Evolutionary conservation across 2,888 invertebrate genomes (phyloP).

Genomic region (Atrina japonica): DNA sequence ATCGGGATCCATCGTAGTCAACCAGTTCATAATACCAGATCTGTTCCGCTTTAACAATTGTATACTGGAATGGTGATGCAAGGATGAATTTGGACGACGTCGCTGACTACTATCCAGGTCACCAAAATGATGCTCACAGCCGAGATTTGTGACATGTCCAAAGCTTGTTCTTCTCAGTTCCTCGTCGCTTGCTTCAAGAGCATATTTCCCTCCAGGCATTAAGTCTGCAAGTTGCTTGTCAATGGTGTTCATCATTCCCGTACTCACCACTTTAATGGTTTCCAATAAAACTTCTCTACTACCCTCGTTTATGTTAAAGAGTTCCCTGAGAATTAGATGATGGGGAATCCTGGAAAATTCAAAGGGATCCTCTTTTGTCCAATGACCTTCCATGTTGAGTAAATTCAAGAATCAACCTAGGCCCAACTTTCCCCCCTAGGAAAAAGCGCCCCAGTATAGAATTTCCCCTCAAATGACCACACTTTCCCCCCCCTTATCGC

Average conservation of each 20-base stretch:
- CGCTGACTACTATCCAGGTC: no score
- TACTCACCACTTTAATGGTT: constrained; percentile 8
- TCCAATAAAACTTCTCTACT: constrained; percentile 15
- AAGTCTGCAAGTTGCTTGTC: constrained; percentile 50
- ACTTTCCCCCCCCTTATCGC: no score
- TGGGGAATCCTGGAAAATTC: constrained; percentile 3
- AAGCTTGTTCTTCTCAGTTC: constrained; percentile 37
- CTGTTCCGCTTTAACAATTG: constrained; percentile 52
- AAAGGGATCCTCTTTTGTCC: no score
- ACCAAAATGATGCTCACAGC: no score
- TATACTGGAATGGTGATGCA: constrained; percentile 51
- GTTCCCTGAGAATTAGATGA: background rate
- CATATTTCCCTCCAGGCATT: constrained; percentile 40
- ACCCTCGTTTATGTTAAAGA: background rate
- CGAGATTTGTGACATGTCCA: constrained; percentile 46
- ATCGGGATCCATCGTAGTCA: constrained; percentile 33
- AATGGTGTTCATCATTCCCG: constrained; percentile 31
- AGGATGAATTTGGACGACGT: constrained; percentile 46
- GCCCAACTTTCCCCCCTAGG: no score
- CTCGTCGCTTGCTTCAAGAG: constrained; percentile 2
- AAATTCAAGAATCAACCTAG: no score
- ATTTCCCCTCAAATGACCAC: no score
- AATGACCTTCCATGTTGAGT: no score
- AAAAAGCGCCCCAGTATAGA: no score
- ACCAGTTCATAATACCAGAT: constrained; percentile 42